Evolutionary conservation across 2,113 vertebrate species (phyloP), one percentile per base, ranked within the genome.

Genomic region (Butorides virescens): DNA sequence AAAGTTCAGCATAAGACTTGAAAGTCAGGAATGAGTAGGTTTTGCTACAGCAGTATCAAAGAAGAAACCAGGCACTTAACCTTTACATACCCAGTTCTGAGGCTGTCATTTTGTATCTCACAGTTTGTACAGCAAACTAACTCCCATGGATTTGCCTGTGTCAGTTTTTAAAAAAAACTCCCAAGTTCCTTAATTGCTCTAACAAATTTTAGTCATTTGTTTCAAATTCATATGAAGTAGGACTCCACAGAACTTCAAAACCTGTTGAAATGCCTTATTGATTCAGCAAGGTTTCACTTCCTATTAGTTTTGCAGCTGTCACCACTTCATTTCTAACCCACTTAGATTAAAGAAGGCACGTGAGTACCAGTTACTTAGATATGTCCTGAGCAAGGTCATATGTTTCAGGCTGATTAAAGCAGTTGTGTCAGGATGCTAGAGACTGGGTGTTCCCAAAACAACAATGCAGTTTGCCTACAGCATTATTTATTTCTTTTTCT

Each of bases 371-470:
- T 77, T 92, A 32, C 83, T 91, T 62, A 75, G 78, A 73, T 79
- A 42, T 37, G 42, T 72, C 66, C 88, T 44, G 37, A 93, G 55
- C 18, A 3, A 86, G 73, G 86, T 61, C 81, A 6, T 88, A 36
- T 90, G 66, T 94, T 92, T 85, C 62, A 62, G 39, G 53, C 86
- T 96, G 55, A 78, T 97, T 93, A 82, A 93, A 96, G 67, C 15
- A 2, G 13, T 76, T 84, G 49, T 93, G 42, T 88, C 86, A 93
- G 84, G 82, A 82, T 91, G 56, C 85, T 93, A 10, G 77, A 85
- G 85, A 62, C 78, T 62, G 78, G 39, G 32, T 89, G 82, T 93
- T 92, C 77, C 89, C 52, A 47, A 90, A 90, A 87, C 92, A 86
- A 47, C 80, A 90, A 8, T 62, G 66, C 74, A 58, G 46, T 85